Conservation (phyloP, 2,113 vertebrate genomes). For the Martes martes region DNA sequence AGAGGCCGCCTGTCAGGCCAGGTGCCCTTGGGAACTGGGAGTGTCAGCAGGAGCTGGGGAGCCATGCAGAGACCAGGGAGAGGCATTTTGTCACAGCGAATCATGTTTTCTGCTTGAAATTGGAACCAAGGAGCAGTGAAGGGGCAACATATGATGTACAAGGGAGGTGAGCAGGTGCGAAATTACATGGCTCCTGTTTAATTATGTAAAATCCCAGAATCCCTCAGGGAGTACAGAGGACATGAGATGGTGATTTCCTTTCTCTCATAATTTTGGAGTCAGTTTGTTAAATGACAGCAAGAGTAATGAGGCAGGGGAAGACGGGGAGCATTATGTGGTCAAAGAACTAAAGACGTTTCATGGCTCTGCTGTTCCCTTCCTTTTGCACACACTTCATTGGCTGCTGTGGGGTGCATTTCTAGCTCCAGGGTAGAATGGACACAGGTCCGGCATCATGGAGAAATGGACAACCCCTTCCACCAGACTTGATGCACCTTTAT, state of each 20-base stretch:
- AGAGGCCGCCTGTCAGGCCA: accelerated
- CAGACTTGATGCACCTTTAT: accelerated
- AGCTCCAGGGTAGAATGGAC: neutral
- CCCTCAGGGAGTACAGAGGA: conserved; percentile 15
- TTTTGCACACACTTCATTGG: neutral
- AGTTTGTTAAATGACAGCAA: conserved; percentile 53
- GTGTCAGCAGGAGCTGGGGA: neutral
- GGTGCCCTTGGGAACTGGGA: neutral
- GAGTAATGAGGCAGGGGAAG: neutral
- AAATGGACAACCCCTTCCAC: accelerated
- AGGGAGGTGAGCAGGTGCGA: neutral
- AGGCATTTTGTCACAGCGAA: neutral
- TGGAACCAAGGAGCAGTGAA: neutral
- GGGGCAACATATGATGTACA: neutral
- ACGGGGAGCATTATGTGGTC: neutral
- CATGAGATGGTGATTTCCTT: neutral
- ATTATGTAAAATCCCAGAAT: conserved; percentile 56
- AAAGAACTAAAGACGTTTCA: neutral
- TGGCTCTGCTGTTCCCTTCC: neutral
- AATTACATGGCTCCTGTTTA: conserved; percentile 12
- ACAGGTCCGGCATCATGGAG: neutral
- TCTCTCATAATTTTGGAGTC: conserved; percentile 18
- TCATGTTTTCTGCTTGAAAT: neutral
- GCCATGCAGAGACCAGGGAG: no score
- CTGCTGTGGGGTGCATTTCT: neutral